Conservation (phyloP, 2,888 invertebrate genomes). For the Sphecodes monilicornis region DNA sequence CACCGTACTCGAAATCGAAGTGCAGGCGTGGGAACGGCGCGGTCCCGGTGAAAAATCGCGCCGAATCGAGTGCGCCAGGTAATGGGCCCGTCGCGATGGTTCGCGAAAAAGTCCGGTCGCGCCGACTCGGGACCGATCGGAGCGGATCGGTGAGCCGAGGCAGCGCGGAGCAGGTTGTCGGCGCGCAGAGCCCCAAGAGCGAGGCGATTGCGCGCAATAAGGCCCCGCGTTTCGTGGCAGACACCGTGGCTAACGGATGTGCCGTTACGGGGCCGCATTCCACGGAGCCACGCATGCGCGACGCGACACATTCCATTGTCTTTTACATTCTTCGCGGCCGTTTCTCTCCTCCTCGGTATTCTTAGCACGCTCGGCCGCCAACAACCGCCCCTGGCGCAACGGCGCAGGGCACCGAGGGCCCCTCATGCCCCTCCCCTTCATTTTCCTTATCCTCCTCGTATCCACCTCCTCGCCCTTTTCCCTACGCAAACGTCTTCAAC, state of each 20-base stretch:
- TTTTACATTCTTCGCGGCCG: constrained; percentile 80
- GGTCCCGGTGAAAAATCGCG: not conserved
- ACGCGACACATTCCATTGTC: constrained; percentile 83
- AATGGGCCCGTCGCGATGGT: constrained; percentile 1
- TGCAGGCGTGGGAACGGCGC: not conserved
- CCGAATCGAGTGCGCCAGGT: not conserved
- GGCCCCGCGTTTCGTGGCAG: constrained; percentile 75
- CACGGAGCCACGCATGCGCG: constrained; percentile 82
- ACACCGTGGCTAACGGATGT: constrained; percentile 82
- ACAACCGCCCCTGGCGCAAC: constrained; percentile 67
- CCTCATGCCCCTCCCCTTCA: constrained; percentile 29
- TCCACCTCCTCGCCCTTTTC: not conserved
- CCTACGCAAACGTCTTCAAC: not conserved
- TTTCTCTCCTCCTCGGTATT: constrained; percentile 75
- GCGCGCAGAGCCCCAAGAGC: constrained; percentile 22
- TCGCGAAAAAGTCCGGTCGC: constrained; percentile 6
- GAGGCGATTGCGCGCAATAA: constrained; percentile 69
- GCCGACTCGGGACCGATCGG: not conserved
- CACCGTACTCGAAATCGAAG: not conserved
- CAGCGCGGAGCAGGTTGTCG: constrained; percentile 1
- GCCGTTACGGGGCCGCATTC: constrained; percentile 84
- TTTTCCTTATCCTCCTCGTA: not conserved
- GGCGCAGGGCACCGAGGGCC: constrained; percentile 55
- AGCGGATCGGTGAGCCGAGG: not conserved
- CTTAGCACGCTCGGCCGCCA: constrained; percentile 73